Evolutionary conservation across 2,797 vertebrate species (phyloP).

Genomic region (Siniperca undulata): DNA sequence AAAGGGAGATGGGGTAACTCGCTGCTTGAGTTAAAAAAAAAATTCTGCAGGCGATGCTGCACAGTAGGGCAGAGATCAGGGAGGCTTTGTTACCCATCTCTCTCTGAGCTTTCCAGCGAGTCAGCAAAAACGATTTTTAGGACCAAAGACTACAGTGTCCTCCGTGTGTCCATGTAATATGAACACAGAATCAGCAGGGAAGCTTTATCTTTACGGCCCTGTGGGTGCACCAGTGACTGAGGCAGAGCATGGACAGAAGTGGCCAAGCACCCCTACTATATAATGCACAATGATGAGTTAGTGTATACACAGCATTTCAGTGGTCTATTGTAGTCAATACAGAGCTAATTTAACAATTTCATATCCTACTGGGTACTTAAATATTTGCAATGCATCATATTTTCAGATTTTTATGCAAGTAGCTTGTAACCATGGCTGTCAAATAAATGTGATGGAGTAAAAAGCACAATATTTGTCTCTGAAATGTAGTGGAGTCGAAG

Average conservation of each 20-base stretch:
- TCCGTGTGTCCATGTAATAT: conserved; percentile 36
- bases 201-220: conserved; percentile 28
- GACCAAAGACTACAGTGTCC: conserved; percentile 32
- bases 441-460: neutral
- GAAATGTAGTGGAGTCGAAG: neutral
- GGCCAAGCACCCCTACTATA: neutral
- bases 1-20: neutral
- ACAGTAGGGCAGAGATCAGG: conserved; percentile 61
- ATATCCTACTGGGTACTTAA: neutral
- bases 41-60: conserved; percentile 48
- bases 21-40: conserved; percentile 12
- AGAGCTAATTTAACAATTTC: neutral
- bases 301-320: neutral
- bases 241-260: conserved; percentile 8
- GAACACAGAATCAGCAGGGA: conserved; percentile 32
- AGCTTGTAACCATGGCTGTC: neutral
- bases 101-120: conserved; percentile 46
- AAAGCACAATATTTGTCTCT: neutral
- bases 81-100: conserved; percentile 47
- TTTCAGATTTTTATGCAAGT: neutral
- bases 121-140: conserved; percentile 47
- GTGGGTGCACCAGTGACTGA: conserved; percentile 25
- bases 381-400: neutral
- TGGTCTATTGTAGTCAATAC: neutral
- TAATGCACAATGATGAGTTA: neutral